phyloP scores from a whole-genome alignment of 2,888 invertebrate genomes.

The Bembecia ichneumoniformis region DNA sequence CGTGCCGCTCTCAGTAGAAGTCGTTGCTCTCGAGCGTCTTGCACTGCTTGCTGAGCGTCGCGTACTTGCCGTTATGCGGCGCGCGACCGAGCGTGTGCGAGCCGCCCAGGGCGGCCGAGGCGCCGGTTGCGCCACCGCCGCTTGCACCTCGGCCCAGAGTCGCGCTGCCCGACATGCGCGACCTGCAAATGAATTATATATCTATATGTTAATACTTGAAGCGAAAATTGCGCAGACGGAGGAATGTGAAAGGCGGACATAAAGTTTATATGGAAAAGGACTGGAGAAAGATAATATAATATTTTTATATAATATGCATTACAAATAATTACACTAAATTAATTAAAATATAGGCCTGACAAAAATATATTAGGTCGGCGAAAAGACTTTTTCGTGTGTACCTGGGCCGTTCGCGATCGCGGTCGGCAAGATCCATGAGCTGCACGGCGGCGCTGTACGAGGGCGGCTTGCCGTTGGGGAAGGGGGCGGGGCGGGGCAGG shows the following conservation, averaged over 20 bases:
- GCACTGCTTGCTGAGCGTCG: slow-evolving; percentile 96
- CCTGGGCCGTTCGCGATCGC: slow-evolving; percentile 37
- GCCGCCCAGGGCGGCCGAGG: slow-evolving; percentile 56
- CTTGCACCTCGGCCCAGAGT: slow-evolving; percentile 57
- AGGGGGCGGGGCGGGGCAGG: slow-evolving; percentile 73
- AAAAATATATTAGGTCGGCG: too few relatives aligned
- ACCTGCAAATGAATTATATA: slow-evolving; percentile 16
- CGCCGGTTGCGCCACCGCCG: slow-evolving; percentile 46
- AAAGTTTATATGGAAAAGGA: too few relatives aligned
- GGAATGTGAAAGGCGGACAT: too few relatives aligned
- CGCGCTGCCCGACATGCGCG: slow-evolving; percentile 56
- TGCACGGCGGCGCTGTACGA: slow-evolving; percentile 73
- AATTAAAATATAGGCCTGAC: too few relatives aligned
- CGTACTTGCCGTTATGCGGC: slow-evolving; percentile 90
- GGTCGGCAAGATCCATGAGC: slow-evolving; percentile 53
- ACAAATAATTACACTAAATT: neutral
- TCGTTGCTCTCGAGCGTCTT: slow-evolving; percentile 94
- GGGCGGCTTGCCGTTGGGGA: slow-evolving; percentile 75
- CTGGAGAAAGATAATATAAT: too few relatives aligned
- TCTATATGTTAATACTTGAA: too few relatives aligned
- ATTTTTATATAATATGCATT: too few relatives aligned
- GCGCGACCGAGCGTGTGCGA: slow-evolving; percentile 79
- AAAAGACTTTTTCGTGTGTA: too few relatives aligned
- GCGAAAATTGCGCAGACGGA: too few relatives aligned
- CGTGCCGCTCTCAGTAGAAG: slow-evolving; percentile 92